Evolutionary conservation across 1,140 invertebrate species (phyloP), one percentile per base, ranked within the genome.

Genomic region (Orchestia grillus): DNA sequence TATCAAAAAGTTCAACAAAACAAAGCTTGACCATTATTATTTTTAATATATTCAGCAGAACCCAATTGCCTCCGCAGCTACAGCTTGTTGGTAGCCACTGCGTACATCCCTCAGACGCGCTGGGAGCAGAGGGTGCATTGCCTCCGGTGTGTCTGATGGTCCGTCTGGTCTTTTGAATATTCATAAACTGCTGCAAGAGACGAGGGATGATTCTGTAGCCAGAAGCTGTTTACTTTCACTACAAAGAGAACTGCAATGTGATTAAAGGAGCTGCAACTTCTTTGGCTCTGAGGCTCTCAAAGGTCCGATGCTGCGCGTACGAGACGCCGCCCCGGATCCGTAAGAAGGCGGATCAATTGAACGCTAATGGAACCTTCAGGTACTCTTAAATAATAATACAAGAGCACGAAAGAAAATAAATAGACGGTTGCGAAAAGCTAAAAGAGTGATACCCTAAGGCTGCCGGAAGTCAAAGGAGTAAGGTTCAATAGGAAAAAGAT

Each of bases 241-340:
- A 94, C 92, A 94, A 94, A 94, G 92, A 40, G 92, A 94, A 94
- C 92, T 94, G 92, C 92, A 94, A 94, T 94, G 92, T 47, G 92
- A 94, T 94, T 94, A 94, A 45, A 94, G 43, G 44, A 8, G 92
- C 92, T 94, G 43, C 92, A 45, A 47, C 40, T 94, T 94, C 92
- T 94, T 94, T 47, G 92, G 92, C 44, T 15, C 44, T 44, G 44
- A 94, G 92, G 92, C 92, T 11, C 44, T 94, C 92, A 94, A 94
- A 94, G 92, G 88, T 43, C 28, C 62, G 62, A 8, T 77, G 47
- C 62, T 36, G 11, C 11, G 11, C 62, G 62, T 77, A 23, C 11
- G 62, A 77, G 62, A 77, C 62, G 36, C 62, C 11, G 62, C 62
- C 1, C 11, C 11, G 62, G 11, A 3, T 77, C 62, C 62, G 62